Evolutionary conservation across 2,888 invertebrate genomes (phyloP).

Genomic region (Amphipyra tragopoginis): DNA sequence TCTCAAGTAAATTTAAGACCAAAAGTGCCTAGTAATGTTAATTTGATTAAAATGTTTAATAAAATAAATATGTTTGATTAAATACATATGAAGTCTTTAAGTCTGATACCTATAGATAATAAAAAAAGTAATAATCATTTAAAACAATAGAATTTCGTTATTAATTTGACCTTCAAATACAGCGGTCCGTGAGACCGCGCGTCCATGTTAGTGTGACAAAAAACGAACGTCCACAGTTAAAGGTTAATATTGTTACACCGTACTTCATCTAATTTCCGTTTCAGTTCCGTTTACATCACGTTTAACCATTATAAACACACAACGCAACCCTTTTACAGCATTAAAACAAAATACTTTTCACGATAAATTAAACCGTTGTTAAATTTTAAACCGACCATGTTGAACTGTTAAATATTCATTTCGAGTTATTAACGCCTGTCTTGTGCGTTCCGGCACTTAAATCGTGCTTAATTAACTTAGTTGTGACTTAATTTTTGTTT

Average conservation of each 20-base stretch:
- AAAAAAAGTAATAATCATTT: no score
- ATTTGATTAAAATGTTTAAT: no score
- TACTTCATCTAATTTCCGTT: not conserved
- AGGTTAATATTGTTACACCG: not conserved
- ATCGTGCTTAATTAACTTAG: slow-evolving; percentile 30
- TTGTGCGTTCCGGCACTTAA: slow-evolving; percentile 22
- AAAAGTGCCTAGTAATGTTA: no score
- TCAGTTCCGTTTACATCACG: not conserved
- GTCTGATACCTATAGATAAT: no score
- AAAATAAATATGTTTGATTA: no score
- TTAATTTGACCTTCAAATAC: no score
- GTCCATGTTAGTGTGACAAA: no score
- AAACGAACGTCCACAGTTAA: no score
- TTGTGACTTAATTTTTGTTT: slow-evolving; percentile 25
- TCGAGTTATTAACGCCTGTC: slow-evolving; percentile 28
- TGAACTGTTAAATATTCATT: slow-evolving; percentile 53
- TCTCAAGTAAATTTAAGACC: no score
- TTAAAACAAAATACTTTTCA: slow-evolving; percentile 14
- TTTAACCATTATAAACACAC: slow-evolving; percentile 1
- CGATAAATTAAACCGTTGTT: slow-evolving; percentile 33
- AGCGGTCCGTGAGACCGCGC: no score
- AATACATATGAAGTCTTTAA: no score
- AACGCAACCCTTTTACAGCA: slow-evolving; percentile 16
- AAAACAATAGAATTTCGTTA: no score
- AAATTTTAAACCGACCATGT: slow-evolving; percentile 18